Evolutionary conservation across 2,113 vertebrate species (phyloP).

Genomic region (Bubo bubo): DNA sequence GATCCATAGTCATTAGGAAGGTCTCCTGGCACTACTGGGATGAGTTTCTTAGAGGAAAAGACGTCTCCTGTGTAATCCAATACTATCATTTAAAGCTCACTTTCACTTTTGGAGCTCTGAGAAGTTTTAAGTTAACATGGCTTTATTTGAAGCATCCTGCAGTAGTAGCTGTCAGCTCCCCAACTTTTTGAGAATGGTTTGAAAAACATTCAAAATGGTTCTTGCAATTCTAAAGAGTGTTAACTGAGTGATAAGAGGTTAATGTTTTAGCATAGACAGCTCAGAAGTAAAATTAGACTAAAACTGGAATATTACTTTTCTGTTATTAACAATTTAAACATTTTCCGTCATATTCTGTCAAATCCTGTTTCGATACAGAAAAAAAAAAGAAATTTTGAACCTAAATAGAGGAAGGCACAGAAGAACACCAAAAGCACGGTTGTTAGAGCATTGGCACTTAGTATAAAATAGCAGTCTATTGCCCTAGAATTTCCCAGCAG

Average conservation of each 20-base stretch:
- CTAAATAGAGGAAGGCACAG: neutral
- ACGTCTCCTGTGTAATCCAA: neutral
- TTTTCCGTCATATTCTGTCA: neutral
- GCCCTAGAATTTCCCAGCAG: neutral
- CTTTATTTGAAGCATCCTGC: neutral
- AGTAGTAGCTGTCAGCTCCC: neutral
- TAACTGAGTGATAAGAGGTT: neutral
- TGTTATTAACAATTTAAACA: neutral
- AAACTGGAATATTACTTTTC: neutral
- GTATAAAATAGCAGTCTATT: neutral
- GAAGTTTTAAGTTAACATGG: neutral
- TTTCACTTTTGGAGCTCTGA: neutral
- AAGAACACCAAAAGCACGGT: neutral
- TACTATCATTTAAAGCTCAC: neutral
- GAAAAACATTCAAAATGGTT: neutral
- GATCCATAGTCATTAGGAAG: conserved; percentile 6
- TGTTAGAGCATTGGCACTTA: neutral
- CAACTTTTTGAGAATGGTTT: neutral
- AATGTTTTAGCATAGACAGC: neutral
- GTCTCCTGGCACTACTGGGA: neutral
- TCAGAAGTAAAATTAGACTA: neutral
- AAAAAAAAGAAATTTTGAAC: neutral
- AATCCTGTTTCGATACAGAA: neutral
- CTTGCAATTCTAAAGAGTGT: neutral
- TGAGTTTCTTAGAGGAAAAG: conserved; percentile 21